Evolutionary conservation across 2,888 invertebrate genomes (phyloP), one percentile per base, ranked within the genome.

Genomic region (Gandaritis pyraliata): DNA sequence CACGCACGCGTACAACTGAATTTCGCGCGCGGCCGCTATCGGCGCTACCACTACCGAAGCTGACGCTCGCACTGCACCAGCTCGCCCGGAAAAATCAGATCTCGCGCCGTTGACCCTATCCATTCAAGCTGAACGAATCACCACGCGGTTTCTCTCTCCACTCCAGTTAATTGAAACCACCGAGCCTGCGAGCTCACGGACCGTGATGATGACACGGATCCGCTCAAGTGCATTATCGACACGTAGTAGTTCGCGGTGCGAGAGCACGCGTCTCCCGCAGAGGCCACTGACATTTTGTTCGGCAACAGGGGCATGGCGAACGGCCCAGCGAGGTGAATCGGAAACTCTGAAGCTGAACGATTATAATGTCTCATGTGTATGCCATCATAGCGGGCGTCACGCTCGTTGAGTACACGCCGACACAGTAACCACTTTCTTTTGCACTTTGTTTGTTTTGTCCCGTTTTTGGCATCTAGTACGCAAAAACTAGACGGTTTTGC

Each of bases 1-100:
- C 90, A 87, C 88, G 90, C 91, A 90, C 87, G 79, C 87, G 83
- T 73, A 75, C 81, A 81, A 90, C 90, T 89, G 90, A 90, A 83
- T 82, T 77, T 70, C 75, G 78, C 79, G 77, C 78, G 80, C 80
- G 76, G 86, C 82, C 78, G 79, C 79, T 69, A 66, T 68, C 78
- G 74, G 78, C 76, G 77, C 74, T 82, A 77, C 81, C 82, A 78
- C 79, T 76, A 77, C 72, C 82, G 77, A 80, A 80, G 79, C 79
- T 77, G 79, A 82, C 83, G 81, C 80, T 80, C 83, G 85, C 83
- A 53, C 47, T 47, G 52, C 54, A 47, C 58, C 58, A 63, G 62
- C 66, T 63, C 51, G 63, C 55, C 83, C 87, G 87, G 86, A 84
- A 86, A 86, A 86, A 85, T 87, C 84, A 80, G 85, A 88, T 88